These are phyloP conservation scores for Elymnias hypermnestra DNA, from an alignment of 1,140 invertebrate species.

Conservation along the genomic window DNA sequence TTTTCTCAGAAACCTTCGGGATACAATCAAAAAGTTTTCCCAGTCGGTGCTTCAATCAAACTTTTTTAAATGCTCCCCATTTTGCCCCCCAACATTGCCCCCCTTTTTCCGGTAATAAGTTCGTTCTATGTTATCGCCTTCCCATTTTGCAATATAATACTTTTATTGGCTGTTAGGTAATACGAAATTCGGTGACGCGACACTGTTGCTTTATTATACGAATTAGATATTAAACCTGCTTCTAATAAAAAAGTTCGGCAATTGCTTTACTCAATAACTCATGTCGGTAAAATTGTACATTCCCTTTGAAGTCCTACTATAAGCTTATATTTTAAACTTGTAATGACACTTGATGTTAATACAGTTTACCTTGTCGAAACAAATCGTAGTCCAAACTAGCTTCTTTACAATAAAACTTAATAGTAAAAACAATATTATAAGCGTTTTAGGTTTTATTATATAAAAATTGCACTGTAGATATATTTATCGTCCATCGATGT, in stretches of 20 bases:
- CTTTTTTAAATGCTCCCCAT: constrained; percentile 51
- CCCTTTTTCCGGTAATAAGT: constrained; percentile 37
- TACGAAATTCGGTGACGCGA: constrained; percentile 23
- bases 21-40: constrained; percentile 60
- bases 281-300: neutral
- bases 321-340: too few species aligned
- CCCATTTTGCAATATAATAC: constrained; percentile 48
- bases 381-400: too few species aligned
- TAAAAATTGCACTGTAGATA: neutral
- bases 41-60: constrained; percentile 54
- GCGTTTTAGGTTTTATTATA: neutral
- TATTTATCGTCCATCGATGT: constrained; percentile 24
- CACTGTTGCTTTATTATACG: constrained; percentile 16
- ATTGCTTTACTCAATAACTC: neutral
- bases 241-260: neutral
- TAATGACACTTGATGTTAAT: too few species aligned
- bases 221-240: neutral
- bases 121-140: constrained; percentile 44
- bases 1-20: constrained; percentile 46
- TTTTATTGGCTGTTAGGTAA: constrained; percentile 32
- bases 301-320: too few species aligned
- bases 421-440: too few species aligned
- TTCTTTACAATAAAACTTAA: too few species aligned
- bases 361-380: too few species aligned
- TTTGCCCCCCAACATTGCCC: constrained; percentile 24